Percentiles rank a stretch among this genome's conserved stretches.
These are phyloP conservation scores for Drosophila nr. perissopoda DNA, from an alignment of 2,888 invertebrate genomes.

Conservation along the genomic window DNA sequence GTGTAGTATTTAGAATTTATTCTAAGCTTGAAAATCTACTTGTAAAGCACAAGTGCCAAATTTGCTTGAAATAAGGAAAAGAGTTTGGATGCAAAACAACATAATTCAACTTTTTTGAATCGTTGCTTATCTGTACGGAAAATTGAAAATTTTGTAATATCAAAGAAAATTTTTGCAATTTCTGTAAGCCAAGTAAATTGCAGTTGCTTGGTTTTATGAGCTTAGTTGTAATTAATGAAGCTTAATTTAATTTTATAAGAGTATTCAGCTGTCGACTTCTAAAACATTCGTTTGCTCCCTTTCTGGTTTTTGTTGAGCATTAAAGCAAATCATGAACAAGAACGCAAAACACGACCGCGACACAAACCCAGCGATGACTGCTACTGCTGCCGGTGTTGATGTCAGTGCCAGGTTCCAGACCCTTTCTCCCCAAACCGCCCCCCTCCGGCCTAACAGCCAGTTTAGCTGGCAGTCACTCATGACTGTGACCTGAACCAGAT, in stretches of 20 bases:
- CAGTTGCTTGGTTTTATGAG: neutral
- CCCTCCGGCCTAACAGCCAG: conserved; percentile 6
- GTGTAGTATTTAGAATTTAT: neutral
- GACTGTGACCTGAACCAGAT: conserved; percentile 78
- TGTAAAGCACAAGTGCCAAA: neutral
- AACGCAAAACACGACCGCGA: conserved; percentile 59
- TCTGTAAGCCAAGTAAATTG: neutral
- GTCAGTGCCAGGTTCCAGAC: conserved; percentile 50
- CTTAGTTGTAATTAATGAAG: neutral
- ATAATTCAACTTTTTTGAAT: neutral
- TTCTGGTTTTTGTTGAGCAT: conserved; percentile 47
- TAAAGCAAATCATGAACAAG: conserved; percentile 61
- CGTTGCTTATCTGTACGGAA: neutral
- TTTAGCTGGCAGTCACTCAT: conserved; percentile 69
- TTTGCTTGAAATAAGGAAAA: neutral
- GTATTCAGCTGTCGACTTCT: conserved; percentile 1
- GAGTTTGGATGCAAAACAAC: too few species aligned
- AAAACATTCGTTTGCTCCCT: neutral
- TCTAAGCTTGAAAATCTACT: neutral
- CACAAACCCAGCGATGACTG: conserved; percentile 32
- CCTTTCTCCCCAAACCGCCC: neutral
- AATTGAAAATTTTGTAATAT: neutral
- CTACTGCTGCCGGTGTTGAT: conserved; percentile 58
- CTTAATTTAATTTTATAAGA: neutral
- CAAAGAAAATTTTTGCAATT: neutral